phyloP scores from a whole-genome alignment of 2,797 vertebrate species.

The Lophius americanus region DNA sequence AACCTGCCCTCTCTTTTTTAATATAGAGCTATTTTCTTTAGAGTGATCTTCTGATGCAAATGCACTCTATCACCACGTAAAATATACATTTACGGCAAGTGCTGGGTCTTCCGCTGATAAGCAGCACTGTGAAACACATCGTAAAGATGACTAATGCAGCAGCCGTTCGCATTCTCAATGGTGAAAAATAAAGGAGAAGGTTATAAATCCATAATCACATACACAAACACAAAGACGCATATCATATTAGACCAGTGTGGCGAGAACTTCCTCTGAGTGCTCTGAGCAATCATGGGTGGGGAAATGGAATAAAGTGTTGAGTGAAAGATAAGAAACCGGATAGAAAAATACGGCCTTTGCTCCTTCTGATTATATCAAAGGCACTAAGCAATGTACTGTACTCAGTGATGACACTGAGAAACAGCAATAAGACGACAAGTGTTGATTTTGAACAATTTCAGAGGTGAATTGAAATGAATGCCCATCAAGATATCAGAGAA shows the following conservation, averaged over 20 bases:
- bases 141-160: slow-evolving; percentile 76
- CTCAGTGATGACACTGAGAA: slow-evolving; percentile 27
- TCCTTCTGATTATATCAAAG: slow-evolving; percentile 41
- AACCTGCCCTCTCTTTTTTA: slow-evolving; percentile 25
- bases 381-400: slow-evolving; percentile 11
- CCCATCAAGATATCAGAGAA: slow-evolving; percentile 19
- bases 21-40: slow-evolving; percentile 35
- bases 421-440: slow-evolving; percentile 26
- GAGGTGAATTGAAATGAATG: slow-evolving; percentile 30
- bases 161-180: slow-evolving; percentile 40
- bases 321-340: slow-evolving; percentile 14
- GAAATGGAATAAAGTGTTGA: slow-evolving; percentile 46
- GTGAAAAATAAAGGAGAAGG: slow-evolving; percentile 42
- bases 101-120: slow-evolving; percentile 42
- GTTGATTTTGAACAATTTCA: slow-evolving; percentile 10
- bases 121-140: slow-evolving; percentile 66
- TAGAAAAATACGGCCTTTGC: slow-evolving; percentile 18
- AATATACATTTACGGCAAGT: slow-evolving; percentile 70
- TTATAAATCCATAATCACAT: slow-evolving; percentile 72
- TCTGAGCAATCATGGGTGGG: slow-evolving; percentile 46
- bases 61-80: slow-evolving; percentile 70
- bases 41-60: slow-evolving; percentile 68
- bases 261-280: slow-evolving; percentile 49
- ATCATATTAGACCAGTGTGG: slow-evolving; percentile 45
- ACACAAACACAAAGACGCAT: slow-evolving; percentile 69